Evolutionary conservation across 1,140 invertebrate species (phyloP).

Genomic region (Homarus americanus): DNA sequence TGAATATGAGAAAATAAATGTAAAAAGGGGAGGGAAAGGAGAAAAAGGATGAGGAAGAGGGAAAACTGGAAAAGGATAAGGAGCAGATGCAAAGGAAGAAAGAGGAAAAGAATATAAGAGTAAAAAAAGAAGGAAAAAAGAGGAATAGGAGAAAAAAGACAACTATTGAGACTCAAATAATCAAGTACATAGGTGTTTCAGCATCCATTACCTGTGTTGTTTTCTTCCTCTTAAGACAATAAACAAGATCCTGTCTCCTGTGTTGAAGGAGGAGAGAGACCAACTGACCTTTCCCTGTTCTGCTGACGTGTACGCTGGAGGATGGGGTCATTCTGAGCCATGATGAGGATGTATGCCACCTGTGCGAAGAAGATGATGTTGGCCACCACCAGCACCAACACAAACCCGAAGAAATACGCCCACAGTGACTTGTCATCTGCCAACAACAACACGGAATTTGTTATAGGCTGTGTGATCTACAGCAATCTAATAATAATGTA

Average conservation of each 20-base stretch:
- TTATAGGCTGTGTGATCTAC: too few relatives aligned
- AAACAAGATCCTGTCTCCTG: too few relatives aligned
- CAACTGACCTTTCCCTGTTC: conserved; percentile 53
- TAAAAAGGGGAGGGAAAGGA: too few relatives aligned
- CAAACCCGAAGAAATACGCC: conserved; percentile 66
- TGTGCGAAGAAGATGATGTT: conserved; percentile 59
- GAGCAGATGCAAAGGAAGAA: not conserved
- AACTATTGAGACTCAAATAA: too few relatives aligned
- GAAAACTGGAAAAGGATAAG: not conserved
- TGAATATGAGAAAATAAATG: too few relatives aligned
- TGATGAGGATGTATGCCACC: conserved; percentile 57
- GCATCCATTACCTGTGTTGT: too few relatives aligned
- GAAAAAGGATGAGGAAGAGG: too few relatives aligned
- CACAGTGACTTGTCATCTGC: conserved; percentile 44
- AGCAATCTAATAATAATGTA: too few relatives aligned
- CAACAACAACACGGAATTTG: too few relatives aligned
- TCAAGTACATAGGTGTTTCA: too few relatives aligned
- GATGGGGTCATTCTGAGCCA: conserved; percentile 66
- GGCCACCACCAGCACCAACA: conserved; percentile 54
- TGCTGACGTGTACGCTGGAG: conserved; percentile 53
- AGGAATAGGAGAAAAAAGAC: not conserved
- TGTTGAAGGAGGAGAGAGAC: too few relatives aligned
- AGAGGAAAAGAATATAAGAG: not conserved
- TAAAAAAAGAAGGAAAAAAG: not conserved
- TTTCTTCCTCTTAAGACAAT: too few relatives aligned